phyloP scores from a whole-genome alignment of 2,888 invertebrate genomes.

The Andricus quercusramuli region DNA sequence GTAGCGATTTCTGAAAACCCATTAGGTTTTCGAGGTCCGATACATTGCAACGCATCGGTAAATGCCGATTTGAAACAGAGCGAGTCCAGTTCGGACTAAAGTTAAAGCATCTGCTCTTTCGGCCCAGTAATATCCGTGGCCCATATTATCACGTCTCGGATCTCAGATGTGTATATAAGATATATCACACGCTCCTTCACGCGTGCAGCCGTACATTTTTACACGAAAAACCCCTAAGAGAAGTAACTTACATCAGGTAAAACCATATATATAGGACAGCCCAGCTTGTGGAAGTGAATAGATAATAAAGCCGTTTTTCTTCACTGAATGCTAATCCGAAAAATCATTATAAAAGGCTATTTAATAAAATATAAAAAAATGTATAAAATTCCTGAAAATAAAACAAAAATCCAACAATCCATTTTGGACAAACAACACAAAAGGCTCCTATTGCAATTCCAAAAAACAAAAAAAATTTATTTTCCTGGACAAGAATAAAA shows the following conservation, averaged over 20 bases:
- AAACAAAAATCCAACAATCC: too few species aligned
- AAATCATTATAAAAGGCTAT: not conserved
- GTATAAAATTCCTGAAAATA: too few species aligned
- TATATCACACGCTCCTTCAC: conserved; percentile 75
- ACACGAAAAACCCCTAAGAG: conserved; percentile 51
- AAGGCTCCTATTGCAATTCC: too few species aligned
- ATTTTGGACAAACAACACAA: too few species aligned
- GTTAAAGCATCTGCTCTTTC: conserved; percentile 70
- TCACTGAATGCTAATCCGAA: not conserved
- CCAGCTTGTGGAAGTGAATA: not conserved
- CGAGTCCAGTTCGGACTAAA: conserved; percentile 64
- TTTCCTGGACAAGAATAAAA: too few species aligned
- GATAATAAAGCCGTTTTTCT: conserved; percentile 5
- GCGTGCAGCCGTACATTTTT: conserved; percentile 64
- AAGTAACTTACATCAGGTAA: conserved; percentile 50
- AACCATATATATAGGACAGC: not conserved
- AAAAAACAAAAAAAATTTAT: too few species aligned
- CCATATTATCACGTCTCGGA: conserved; percentile 69
- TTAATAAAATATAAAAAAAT: not conserved
- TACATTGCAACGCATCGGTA: not conserved
- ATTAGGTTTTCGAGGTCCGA: not conserved
- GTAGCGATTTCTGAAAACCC: not conserved
- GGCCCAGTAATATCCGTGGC: conserved; percentile 76
- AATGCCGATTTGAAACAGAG: conserved; percentile 48
- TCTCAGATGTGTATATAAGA: conserved; percentile 73